Conservation (phyloP, 2,888 invertebrate species). For the Xestobium rufovillosum region DNA sequence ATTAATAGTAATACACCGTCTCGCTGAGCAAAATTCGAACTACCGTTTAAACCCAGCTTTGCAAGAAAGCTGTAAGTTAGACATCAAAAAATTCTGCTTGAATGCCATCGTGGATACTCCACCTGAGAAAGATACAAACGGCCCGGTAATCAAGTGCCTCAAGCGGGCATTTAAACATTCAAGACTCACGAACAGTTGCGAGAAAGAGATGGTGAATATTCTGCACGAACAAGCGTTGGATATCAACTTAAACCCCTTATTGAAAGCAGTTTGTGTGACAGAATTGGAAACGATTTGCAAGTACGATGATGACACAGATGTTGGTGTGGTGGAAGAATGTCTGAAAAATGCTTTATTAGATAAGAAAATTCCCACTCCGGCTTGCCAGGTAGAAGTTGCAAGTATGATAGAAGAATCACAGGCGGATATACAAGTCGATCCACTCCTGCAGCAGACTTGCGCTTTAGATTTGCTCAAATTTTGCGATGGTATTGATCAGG, state of each 20-base stretch:
- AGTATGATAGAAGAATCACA: slow-evolving; percentile 81
- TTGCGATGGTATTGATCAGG: slow-evolving; percentile 73
- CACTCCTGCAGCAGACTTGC: slow-evolving; percentile 81
- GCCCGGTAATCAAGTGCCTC: slow-evolving; percentile 75
- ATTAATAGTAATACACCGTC: slow-evolving; percentile 73
- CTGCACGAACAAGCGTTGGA: slow-evolving; percentile 87
- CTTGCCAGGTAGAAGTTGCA: slow-evolving; percentile 79
- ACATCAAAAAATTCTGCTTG: slow-evolving; percentile 61
- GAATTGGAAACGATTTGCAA: slow-evolving; percentile 62
- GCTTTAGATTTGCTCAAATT: slow-evolving; percentile 73
- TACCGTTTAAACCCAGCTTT: slow-evolving; percentile 82
- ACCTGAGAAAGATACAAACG: slow-evolving; percentile 69
- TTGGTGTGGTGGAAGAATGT: slow-evolving; percentile 77
- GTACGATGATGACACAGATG: slow-evolving; percentile 47
- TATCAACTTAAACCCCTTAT: slow-evolving; percentile 80
- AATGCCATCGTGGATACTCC: slow-evolving; percentile 43
- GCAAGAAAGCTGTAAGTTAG: slow-evolving; percentile 70
- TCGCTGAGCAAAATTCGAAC: slow-evolving; percentile 86
- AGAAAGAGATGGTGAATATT: slow-evolving; percentile 72
- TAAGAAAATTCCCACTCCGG: slow-evolving; percentile 63
- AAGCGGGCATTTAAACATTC: slow-evolving; percentile 71
- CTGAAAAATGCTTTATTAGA: slow-evolving; percentile 75
- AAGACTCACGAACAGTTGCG: slow-evolving; percentile 67
- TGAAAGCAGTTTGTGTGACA: slow-evolving; percentile 72
- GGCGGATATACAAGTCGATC: slow-evolving; percentile 94